These are phyloP conservation scores for Cyprinodon brontotheroides DNA, from an alignment of 2,113 vertebrate species.

Conservation along the genomic window DNA sequence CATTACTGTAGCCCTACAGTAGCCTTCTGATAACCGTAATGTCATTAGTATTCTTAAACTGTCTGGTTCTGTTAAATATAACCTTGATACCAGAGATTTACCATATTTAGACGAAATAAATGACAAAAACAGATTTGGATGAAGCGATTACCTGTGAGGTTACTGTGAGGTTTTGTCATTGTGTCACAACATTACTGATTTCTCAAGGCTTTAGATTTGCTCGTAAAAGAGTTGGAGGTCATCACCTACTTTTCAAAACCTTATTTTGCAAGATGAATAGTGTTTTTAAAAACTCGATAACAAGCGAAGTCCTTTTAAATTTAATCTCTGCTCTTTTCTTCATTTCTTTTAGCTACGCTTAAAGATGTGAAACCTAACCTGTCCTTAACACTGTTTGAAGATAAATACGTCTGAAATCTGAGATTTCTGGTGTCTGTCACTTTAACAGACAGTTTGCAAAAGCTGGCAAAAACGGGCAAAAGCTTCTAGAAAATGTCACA, in stretches of 20 bases:
- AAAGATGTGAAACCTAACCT: conserved; percentile 24
- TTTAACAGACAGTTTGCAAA: conserved; percentile 39
- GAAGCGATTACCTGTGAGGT: background rate
- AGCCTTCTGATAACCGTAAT: no score
- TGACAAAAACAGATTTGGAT: background rate
- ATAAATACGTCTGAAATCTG: conserved; percentile 21
- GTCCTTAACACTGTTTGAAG: conserved; percentile 33
- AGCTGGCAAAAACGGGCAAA: conserved; percentile 38
- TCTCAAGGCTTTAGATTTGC: background rate
- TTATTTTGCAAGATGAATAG: background rate
- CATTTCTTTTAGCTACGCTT: background rate
- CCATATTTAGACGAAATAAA: background rate
- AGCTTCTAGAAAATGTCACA: conserved; percentile 69
- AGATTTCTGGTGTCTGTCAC: conserved; percentile 9
- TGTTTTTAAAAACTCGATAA: background rate
- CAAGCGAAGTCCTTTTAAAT: background rate
- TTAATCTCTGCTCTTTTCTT: background rate
- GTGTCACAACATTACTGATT: background rate
- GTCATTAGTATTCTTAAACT: background rate
- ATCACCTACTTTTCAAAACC: background rate
- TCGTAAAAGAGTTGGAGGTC: background rate
- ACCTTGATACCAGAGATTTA: background rate
- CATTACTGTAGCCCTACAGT: no score
- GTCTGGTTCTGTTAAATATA: background rate
- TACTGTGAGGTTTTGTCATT: background rate